Conservation (phyloP, 2,113 vertebrate genomes). For the Odocoileus hemionus region DNA sequence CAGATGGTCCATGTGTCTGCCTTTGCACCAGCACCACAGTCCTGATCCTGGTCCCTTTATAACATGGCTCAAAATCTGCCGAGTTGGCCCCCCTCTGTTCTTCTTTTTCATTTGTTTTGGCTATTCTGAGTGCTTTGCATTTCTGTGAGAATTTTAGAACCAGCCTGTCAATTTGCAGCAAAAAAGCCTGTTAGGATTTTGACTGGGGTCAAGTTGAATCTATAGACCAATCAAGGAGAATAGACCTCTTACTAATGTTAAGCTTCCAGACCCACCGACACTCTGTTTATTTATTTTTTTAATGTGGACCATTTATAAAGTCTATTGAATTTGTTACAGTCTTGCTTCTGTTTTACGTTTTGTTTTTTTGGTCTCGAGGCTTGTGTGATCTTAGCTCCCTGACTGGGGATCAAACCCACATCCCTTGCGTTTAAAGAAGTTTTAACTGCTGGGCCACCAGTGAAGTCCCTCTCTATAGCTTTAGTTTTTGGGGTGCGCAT, state of each 20-base stretch:
- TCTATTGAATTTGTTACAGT: not conserved
- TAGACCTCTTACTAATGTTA: not conserved
- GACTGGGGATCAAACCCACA: not conserved
- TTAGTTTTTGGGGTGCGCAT: not conserved
- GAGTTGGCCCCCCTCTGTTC: not conserved
- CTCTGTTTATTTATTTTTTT: not conserved
- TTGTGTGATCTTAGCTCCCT: not conserved
- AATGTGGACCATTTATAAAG: not conserved
- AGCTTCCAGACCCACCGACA: not conserved
- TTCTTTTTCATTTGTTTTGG: not conserved
- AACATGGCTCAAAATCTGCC: not conserved
- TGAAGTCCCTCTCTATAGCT: not conserved
- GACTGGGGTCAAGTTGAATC: not conserved
- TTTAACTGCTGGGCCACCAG: not conserved
- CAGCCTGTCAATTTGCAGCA: not conserved
- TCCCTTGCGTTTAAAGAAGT: not conserved
- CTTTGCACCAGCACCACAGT: fast-evolving
- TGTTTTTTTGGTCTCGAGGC: not conserved
- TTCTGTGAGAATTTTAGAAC: not conserved
- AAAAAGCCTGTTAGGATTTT: not conserved
- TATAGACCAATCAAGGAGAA: not conserved
- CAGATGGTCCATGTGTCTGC: not conserved
- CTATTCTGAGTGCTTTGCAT: not conserved
- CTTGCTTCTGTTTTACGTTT: not conserved
- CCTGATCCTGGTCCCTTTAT: not conserved